A percentile compares a stretch with the other conserved stretches of the same genome.
phyloP scores from a whole-genome alignment of 1,140 invertebrate species.

The Bursaphelenchus mucronatus region DNA sequence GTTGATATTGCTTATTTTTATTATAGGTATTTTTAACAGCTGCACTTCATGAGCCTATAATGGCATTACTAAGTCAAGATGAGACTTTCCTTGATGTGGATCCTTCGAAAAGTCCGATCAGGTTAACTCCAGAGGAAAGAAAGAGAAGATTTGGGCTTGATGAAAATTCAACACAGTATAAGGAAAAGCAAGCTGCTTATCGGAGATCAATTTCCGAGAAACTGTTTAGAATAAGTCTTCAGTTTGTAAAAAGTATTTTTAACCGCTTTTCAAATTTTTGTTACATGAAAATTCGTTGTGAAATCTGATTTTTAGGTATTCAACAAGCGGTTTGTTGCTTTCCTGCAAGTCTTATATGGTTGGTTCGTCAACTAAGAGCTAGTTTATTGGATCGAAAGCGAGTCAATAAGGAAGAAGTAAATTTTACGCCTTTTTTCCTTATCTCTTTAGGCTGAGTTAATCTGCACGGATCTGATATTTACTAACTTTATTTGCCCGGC shows the following conservation, averaged over 20 bases:
- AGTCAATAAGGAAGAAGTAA: constrained; percentile 66
- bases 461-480: constrained; percentile 87
- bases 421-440: background rate
- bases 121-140: constrained; percentile 71
- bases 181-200: constrained; percentile 38
- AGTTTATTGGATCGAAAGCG: constrained; percentile 62
- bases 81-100: constrained; percentile 87
- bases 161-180: constrained; percentile 54
- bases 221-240: constrained; percentile 73
- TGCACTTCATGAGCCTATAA: constrained; percentile 81
- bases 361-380: constrained; percentile 66
- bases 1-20: constrained; percentile 15
- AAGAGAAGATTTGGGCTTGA: constrained; percentile 75
- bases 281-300: constrained; percentile 23
- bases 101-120: constrained; percentile 76
- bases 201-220: constrained; percentile 68
- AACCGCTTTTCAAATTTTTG: constrained; percentile 5
- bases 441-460: constrained; percentile 56
- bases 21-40: constrained; percentile 80
- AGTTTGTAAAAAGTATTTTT: constrained; percentile 72
- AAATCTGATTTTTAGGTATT: constrained; percentile 61
- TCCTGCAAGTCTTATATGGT: constrained; percentile 70
- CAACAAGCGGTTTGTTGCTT: constrained; percentile 83
- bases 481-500: constrained; percentile 91
- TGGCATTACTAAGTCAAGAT: constrained; percentile 84